phyloP scores from a whole-genome alignment of 2,888 invertebrate genomes.

The Synanthedon tipuliformis region DNA sequence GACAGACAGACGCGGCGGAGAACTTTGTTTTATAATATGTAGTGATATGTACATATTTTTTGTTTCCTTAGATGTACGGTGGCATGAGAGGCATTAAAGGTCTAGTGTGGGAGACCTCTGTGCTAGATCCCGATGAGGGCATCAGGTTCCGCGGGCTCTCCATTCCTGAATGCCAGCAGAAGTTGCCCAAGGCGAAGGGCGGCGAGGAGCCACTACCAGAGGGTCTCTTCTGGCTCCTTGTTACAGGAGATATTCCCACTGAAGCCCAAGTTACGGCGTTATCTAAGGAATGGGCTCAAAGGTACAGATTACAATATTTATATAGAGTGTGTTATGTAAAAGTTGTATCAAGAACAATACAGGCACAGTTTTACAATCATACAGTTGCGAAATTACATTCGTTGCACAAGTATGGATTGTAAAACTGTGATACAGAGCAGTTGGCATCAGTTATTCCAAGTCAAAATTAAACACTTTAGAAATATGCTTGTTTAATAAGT shows the following conservation, averaged over 20 bases:
- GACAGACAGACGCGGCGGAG: too few species aligned
- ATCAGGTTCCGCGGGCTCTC: conserved; percentile 94
- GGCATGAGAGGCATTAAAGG: conserved; percentile 98
- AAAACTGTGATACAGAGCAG: too few species aligned
- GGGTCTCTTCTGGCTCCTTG: conserved; percentile 83
- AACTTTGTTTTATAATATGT: too few species aligned
- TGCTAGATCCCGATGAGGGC: conserved; percentile 94
- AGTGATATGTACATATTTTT: too few species aligned
- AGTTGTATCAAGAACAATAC: too few species aligned
- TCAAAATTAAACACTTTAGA: too few species aligned
- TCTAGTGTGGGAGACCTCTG: conserved; percentile 94
- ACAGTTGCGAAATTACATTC: neutral
- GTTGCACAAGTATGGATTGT: too few species aligned
- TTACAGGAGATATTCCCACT: conserved; percentile 81
- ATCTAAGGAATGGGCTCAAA: conserved; percentile 84
- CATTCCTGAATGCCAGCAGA: conserved; percentile 84
- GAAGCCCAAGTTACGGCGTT: conserved; percentile 77
- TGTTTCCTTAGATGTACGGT: conserved; percentile 79
- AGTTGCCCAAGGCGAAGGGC: conserved; percentile 76
- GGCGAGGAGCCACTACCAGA: conserved; percentile 82
- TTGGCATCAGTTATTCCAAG: too few species aligned
- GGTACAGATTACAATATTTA: conserved; percentile 21
- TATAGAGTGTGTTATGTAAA: too few species aligned
- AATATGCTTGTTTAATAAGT: neutral
- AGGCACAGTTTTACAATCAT: too few species aligned